Evolutionary conservation across 2,797 vertebrate species (phyloP), one percentile per base, ranked within the genome.

Genomic region (Pseudomugil gertrudae): DNA sequence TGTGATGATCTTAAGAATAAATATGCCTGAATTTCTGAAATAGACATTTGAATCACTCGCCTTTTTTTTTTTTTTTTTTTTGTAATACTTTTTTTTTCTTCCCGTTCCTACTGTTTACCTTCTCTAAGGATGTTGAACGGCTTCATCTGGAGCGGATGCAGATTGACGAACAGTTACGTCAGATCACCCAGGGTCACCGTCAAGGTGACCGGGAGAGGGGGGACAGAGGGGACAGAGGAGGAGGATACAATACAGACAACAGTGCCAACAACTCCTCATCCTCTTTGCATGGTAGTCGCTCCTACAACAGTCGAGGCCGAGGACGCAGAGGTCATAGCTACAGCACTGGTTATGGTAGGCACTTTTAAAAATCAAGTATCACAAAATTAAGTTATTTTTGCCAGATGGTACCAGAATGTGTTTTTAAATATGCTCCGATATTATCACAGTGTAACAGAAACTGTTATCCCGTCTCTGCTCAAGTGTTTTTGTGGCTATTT

Each of bases 81-180:
- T 3, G 29, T 29, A 29, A 29, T 29, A 3, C n/a, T 2, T 9
- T 48, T 21, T 15, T 33, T 10, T 56, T 29, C 15, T n/a, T 47
- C 43, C 43, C 65, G 48, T 53, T 66, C 27, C 57, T 3, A 50
- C 8, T 65, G 38, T 66, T 5, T 74, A 38, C 43, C 50, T 19
- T 24, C 14, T 56, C 48, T 77, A 52, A 99, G 98, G 98, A 99
- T 90, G 97, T 99, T 32, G 98, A 99, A 80, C 95, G 98, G 36
- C 94, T 99, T 82, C 94, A 97, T 64, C 84, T 99, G 93, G 98
- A 99, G 89, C 93, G 98, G 69, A 93, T 99, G 78, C 96, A 98
- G 87, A 99, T 99, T 15, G 98, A 99, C 15, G 98, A 99, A 45
- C 97, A 99, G 61, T 84, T 99, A 29, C 95, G 97, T 73, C 97